Evolutionary conservation across 2,113 vertebrate species (phyloP).

Genomic region (Erythrocercus mccallii): DNA sequence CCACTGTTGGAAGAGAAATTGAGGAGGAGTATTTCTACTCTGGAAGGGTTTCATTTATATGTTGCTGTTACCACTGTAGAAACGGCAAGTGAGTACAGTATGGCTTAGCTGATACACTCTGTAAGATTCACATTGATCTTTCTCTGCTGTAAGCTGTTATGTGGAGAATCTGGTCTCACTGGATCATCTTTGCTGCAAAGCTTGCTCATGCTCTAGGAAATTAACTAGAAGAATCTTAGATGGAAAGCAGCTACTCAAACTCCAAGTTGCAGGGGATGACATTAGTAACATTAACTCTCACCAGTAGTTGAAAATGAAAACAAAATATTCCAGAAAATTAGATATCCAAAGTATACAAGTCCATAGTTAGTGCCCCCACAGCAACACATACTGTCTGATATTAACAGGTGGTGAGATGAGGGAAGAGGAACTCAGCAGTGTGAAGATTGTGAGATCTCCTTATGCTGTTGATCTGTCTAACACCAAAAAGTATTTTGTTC

Average conservation of each 20-base stretch:
- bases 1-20: conserved; percentile 31
- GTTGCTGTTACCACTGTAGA: conserved; percentile 68
- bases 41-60: conserved; percentile 60
- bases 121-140: neutral
- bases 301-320: neutral
- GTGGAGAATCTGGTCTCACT: neutral
- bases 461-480: conserved; percentile 69
- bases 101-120: neutral
- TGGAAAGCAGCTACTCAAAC: neutral
- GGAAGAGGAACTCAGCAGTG: conserved; percentile 66
- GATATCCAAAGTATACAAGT: neutral
- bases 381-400: neutral
- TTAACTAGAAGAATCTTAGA: neutral
- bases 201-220: neutral
- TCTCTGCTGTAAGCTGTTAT: neutral
- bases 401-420: conserved; percentile 69
- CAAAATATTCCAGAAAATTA: neutral
- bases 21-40: neutral
- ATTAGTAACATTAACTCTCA: neutral
- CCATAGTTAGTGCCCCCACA: neutral
- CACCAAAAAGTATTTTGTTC: conserved; percentile 71
- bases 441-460: conserved; percentile 73
- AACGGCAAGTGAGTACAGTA: conserved; percentile 69
- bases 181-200: neutral
- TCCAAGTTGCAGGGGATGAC: neutral